These are phyloP conservation scores for Perccottus glenii DNA, from an alignment of 2,113 vertebrate species.

Conservation along the genomic window DNA sequence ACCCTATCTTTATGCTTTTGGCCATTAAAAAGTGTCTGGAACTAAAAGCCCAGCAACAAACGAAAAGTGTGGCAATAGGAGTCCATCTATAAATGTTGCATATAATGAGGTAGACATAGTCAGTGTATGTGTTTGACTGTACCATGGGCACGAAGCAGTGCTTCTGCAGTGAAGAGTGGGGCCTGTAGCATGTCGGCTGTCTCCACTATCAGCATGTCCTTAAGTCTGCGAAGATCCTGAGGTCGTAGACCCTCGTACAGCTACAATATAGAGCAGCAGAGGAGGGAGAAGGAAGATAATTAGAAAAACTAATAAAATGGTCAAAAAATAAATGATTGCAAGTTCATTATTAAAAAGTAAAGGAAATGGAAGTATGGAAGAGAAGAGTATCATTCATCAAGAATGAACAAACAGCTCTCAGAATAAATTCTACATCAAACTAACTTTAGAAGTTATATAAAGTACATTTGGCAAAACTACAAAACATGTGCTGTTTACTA, in stretches of 20 bases:
- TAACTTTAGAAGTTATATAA: neutral
- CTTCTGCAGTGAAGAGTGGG: conserved; percentile 96
- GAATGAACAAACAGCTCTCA: too few species aligned
- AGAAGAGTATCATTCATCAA: too few species aligned
- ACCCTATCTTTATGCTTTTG: conserved; percentile 47
- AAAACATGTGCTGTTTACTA: neutral
- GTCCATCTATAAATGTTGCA: neutral
- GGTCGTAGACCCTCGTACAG: conserved; percentile 92
- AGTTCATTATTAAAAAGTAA: too few species aligned
- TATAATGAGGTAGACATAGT: neutral
- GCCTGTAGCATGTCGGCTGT: conserved; percentile 98
- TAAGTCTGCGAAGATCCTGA: conserved; percentile 92
- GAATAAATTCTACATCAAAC: too few species aligned
- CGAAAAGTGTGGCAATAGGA: conserved; percentile 24
- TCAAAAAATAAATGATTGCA: conserved; percentile 13
- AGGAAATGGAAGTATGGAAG: too few species aligned
- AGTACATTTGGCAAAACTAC: neutral
- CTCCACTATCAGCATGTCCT: conserved; percentile 99
- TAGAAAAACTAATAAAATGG: neutral
- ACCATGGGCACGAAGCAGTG: conserved; percentile 95
- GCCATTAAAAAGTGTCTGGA: conserved; percentile 43
- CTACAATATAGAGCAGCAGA: conserved; percentile 54
- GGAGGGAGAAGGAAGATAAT: neutral
- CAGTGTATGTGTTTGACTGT: conserved; percentile 51
- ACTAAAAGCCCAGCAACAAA: conserved; percentile 39